Evolutionary conservation across 2,797 vertebrate species (phyloP).

Genomic region (Silurus lanzhouensis): DNA sequence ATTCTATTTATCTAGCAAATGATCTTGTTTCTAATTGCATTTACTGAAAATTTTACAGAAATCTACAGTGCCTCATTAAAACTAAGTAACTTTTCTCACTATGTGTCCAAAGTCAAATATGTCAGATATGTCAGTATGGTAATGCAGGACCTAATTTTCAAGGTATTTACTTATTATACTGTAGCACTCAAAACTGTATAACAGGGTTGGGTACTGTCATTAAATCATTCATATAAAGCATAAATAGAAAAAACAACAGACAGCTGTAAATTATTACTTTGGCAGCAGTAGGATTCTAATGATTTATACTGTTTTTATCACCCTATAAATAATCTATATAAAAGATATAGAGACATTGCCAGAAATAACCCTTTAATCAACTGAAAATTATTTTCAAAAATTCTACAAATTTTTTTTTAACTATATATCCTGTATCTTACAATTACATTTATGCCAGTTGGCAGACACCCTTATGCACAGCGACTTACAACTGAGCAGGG

Average conservation of each 20-base stretch:
- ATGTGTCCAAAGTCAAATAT: conserved; percentile 64
- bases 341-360: neutral
- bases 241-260: neutral
- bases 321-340: neutral
- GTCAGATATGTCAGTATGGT: conserved; percentile 72
- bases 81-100: conserved; percentile 56
- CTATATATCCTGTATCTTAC: too few relatives aligned
- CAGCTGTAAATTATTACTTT: neutral
- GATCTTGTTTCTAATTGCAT: neutral
- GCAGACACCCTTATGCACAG: too few relatives aligned
- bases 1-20: neutral
- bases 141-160: conserved; percentile 71
- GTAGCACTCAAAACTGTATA: conserved; percentile 28
- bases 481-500: too few relatives aligned
- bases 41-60: neutral
- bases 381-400: too few relatives aligned
- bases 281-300: neutral
- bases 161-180: conserved; percentile 44
- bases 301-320: too few relatives aligned
- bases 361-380: neutral
- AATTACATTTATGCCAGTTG: too few relatives aligned
- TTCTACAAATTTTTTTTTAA: too few relatives aligned
- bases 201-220: conserved; percentile 47
- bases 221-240: conserved; percentile 16
- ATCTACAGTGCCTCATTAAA: neutral